phyloP scores from a whole-genome alignment of 2,113 vertebrate species.

The Crotophaga sulcirostris region DNA sequence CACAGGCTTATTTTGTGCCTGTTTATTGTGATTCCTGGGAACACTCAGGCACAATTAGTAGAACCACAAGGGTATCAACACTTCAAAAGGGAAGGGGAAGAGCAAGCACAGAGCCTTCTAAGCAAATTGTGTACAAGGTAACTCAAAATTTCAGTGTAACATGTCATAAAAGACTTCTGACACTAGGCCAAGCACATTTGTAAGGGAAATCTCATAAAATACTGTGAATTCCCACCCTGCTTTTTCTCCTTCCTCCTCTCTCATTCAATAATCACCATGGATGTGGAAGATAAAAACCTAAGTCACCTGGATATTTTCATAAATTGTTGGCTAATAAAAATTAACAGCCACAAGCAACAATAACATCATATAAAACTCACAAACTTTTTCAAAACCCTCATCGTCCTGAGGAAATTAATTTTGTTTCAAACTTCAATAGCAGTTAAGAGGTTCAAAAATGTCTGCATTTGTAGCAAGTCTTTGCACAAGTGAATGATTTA shows the following conservation, averaged over 20 bases:
- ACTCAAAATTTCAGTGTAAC: not conserved
- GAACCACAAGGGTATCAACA: not conserved
- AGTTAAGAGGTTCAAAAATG: not conserved
- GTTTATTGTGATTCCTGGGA: not conserved
- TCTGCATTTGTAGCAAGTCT: not conserved
- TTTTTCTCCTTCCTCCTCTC: not conserved
- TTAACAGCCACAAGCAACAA: not conserved
- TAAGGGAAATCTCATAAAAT: not conserved
- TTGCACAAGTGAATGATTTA: not conserved
- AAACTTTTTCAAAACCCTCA: not conserved
- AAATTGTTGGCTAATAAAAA: not conserved
- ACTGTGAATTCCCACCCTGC: not conserved
- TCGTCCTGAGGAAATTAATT: not conserved
- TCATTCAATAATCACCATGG: not conserved
- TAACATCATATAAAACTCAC: not conserved
- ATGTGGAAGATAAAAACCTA: not conserved
- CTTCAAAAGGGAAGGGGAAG: not conserved
- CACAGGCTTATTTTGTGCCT: not conserved
- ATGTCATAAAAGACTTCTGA: not conserved
- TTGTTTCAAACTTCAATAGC: not conserved
- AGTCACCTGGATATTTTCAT: not conserved
- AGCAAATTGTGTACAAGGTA: not conserved
- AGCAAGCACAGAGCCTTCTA: not conserved
- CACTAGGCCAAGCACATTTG: not conserved
- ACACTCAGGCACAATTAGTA: not conserved